These are phyloP conservation scores for Nannoperca obscura DNA, from an alignment of 2,797 vertebrate genomes.

Conservation along the genomic window DNA sequence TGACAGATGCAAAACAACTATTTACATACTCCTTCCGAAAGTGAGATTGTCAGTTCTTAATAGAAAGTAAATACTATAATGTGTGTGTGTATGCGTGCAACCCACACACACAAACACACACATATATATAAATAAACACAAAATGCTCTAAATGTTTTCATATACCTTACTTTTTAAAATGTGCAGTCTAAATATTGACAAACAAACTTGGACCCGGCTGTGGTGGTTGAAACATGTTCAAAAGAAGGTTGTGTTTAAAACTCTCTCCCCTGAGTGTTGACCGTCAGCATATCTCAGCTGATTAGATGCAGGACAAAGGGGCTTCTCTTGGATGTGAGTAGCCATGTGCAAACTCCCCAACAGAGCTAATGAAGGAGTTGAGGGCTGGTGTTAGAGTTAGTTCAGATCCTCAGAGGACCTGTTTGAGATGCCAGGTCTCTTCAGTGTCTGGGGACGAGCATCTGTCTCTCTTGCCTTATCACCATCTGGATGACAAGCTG, in stretches of 20 bases:
- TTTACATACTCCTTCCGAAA: no score
- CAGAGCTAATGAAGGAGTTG: constrained; percentile 71
- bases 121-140: no score
- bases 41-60: background rate
- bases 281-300: constrained; percentile 36
- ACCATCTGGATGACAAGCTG: constrained; percentile 63
- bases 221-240: background rate
- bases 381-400: constrained; percentile 50
- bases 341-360: constrained; percentile 67
- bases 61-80: background rate
- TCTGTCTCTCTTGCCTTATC: constrained; percentile 67
- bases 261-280: constrained; percentile 35
- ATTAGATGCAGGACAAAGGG: constrained; percentile 46
- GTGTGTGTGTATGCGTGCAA: no score
- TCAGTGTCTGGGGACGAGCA: constrained; percentile 64
- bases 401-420: constrained; percentile 61
- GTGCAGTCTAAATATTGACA: background rate
- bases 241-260: constrained; percentile 9
- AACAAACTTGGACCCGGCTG: background rate
- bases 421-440: constrained; percentile 47
- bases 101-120: no score
- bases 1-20: background rate
- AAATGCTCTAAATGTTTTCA: background rate
- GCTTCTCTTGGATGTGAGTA: constrained; percentile 50
- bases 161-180: background rate